Base-by-base conservation (phyloP, 2,888 invertebrate species). In the Latrodectus hesperus region DNA sequence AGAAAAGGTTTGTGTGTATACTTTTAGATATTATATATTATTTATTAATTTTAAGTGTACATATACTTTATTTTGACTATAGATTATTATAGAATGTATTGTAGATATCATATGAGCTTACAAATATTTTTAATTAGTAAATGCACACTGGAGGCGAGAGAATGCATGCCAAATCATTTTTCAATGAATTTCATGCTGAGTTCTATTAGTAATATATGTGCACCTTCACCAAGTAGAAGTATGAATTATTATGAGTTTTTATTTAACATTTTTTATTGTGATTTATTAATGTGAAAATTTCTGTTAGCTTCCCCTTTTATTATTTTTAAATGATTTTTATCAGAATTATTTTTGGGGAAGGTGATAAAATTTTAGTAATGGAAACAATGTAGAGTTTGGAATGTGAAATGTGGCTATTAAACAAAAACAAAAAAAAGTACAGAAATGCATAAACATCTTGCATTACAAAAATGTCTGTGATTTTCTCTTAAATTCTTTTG, bases 371-470 rank as follows among this genome's bases (percentile, higher is more conserved):
- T 74, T 85, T 73, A 80, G 80, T 68, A 86, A 86, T 87, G 73
- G 81, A 76, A 87, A 87, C 75, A 77, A 87, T 87, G 86, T 87
- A 87, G 86, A 87, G 86, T 87, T 87, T 87, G 86, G 86, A 87
- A 81, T 81, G 67, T 65, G 38, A 22, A 75, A 68, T 68, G 82
- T 60, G 67, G 72, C 77, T 72, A 38, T 38, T 38, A 38, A 38
- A 38, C 38, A 65, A 65, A 86, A 79, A 68, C 72, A 80, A 67
- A 55, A 53, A 49, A 22, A 22, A 22, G 71, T 71, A 76, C 76
- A 76, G 64, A 70, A 80, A 87, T 82, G 81, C 86, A 81, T 81
- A 67, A 77, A 81, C 65, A 87, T 72, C 81, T 86, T 77, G 86
- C 86, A 87, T 87, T 77, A 64, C 85, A 82, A 87, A 85, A 87